Base-by-base conservation (phyloP, 2,113 vertebrate species). In the Phylloscopus trochilus region DNA sequence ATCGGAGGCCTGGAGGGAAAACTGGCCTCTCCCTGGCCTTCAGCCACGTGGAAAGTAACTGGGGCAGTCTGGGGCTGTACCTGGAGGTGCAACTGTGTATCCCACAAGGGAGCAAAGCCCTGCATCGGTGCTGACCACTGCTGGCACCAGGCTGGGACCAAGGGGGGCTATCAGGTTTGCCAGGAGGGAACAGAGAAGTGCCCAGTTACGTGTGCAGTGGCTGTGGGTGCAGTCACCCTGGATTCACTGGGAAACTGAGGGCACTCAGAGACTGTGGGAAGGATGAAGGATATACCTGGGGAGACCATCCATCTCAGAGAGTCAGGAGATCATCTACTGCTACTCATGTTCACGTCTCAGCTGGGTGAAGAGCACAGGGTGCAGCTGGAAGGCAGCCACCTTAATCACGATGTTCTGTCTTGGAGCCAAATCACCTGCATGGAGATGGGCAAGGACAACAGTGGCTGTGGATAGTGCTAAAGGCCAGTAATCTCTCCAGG, bases 31-130 rank as follows among this genome's bases (percentile, higher is more conserved):
- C 43, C n/a, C 46, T 52, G 70, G 75, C 74, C 35, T 76, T 46
- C 0, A 2, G 15, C 47, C 35, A 60, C 1, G 0, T 6, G 43
- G 35, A 35, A 46, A 28, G 26, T 15, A 39, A 16, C 43, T 44
- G 53, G 33, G 35, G 27, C 28, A 73, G 10, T 10, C 14, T 3
- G 1, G 26, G 8, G 26, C 33, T 69, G 27, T 43, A 63, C 31
- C 51, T 80, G 30, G 23, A 84, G 35, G 6, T 44, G 13, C n/a
- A 76, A 7, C 5, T 51, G 44, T 51, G 17, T 24, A 9, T 53
- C 43, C 35, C 37, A 17, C 0, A 0, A 3, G 28, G 31, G 23
- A 77, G 22, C 11, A 75, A 93, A 85, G 35, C 52, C 56, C 53
- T 63, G 30, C 7, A 22, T 44, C 7, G 0, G 4, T 41, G 7